Evolutionary conservation across 2,113 vertebrate genomes (phyloP), one percentile per base, ranked within the genome.

Genomic region (Mus spicilegus): DNA sequence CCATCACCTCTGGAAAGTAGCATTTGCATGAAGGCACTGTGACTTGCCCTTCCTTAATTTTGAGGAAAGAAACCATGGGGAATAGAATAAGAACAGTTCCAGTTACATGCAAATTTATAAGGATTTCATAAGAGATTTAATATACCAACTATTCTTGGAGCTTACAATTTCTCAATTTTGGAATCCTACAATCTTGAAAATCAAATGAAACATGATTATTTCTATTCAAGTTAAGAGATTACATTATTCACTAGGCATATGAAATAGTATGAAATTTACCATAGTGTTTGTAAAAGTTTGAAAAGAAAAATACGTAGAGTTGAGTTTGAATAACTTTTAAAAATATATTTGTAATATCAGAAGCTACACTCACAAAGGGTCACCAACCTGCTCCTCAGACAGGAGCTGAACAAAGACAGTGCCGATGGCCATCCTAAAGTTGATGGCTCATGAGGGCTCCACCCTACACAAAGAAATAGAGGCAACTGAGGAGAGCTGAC

Each of bases 161-260:
- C 36, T 89, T 86, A 81, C 69, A 69, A 93, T 94, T 94, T 91
- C 58, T 91, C 54, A 86, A 85, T 91, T 63, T 69, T 81, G 49
- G 36, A 94, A 65, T 89, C 33, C 20, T 89, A 76, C 8, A 3
- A 80, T 85, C 49, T 88, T 89, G n/a, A 85, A 89, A 95, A 72
- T 96, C 30, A 96, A 93, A 81, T 63, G 86, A 95, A 96, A 94
- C 4, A 84, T 36, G 54, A 90, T 73, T 86, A 91, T 94, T 92
- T 8, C 30, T 76, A 22, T 81, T 77, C 54, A 65, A 20, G 58
- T 1, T 91, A 93, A 93, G 24, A 75, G 69, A 80, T 70, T 63
- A 85, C 1, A 90, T 90, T 90, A 61, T 72, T 88, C 33, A 77
- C 19, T 78, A n/a, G 2, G 56, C 88, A 36, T 39, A 86, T 65